Evolutionary conservation across 1,140 invertebrate genomes (phyloP), one percentile per base, ranked within the genome.

Genomic region (Listronotus oregonensis): DNA sequence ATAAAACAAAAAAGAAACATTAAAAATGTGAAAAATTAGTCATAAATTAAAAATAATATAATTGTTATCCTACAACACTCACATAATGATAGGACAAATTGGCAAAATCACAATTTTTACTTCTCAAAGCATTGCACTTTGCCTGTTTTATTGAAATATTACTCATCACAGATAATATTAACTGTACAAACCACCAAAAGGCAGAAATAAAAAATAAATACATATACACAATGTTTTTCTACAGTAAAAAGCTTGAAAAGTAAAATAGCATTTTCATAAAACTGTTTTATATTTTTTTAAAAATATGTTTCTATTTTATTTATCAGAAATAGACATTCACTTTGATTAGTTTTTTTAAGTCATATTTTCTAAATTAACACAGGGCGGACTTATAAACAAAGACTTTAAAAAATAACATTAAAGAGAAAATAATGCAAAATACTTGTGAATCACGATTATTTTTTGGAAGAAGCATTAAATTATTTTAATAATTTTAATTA

Each of bases 111-210:
- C 75, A 76, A 75, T 69, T 67, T 75, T 60, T 62, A 68, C 55
- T 73, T 68, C 59, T 67, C 71, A 73, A 76, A 76, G 73, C 75
- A 76, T 76, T 76, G 75, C 75, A 76, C 75, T 76, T 74, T 75
- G 69, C 75, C 75, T 44, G 14, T 31, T 58, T 59, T 49, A 65
- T 44, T 57, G 40, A 58, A 47, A 37, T 59, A 56, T 59, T 74
- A 68, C 71, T 70, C 71, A 76, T 76, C 75, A 76, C 75, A 76
- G 75, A 76, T 74, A 75, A 76, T 70, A 67, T 67, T 67, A 67
- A 67, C 68, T 70, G 60, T 66, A 66, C 70, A 71, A 52, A 50
- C 44, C 63, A 34, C 64, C 55, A 47, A 54, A 47, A 39, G 50
- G 32, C 49, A 49, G 34, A 54, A 44, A 27, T 27, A 60, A 55